These are phyloP conservation scores for Nipponacmea schrenckii DNA, from an alignment of 2,888 invertebrate species.

Conservation along the genomic window DNA sequence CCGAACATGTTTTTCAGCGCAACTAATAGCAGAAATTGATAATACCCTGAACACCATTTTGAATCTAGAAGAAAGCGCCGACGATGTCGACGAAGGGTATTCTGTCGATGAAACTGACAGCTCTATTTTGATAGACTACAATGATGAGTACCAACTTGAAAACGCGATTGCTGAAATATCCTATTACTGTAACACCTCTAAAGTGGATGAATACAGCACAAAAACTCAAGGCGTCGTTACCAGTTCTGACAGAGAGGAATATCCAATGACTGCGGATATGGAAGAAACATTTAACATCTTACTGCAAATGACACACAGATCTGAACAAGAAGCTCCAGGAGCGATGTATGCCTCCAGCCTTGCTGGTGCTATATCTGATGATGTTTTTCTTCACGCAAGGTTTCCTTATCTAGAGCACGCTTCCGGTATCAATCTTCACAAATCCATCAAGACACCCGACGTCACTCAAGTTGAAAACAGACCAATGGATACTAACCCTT, in stretches of 20 bases:
- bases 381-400: background rate
- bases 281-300: background rate
- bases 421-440: background rate
- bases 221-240: background rate
- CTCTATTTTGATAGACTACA: background rate
- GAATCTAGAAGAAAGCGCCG: background rate
- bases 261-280: background rate
- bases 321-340: background rate
- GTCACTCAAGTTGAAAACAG: background rate
- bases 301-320: background rate
- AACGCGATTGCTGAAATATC: background rate
- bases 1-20: background rate
- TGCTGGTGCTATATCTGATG: no score
- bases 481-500: background rate
- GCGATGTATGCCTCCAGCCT: no score
- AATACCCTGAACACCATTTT: background rate
- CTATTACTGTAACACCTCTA: background rate
- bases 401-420: background rate
- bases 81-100: background rate
- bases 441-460: background rate
- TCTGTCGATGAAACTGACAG: background rate
- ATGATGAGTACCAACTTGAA: background rate
- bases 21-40: background rate
- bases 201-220: background rate
- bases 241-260: background rate